These are phyloP conservation scores for Hucho hucho DNA, from an alignment of 2,113 vertebrate genomes.

Conservation along the genomic window DNA sequence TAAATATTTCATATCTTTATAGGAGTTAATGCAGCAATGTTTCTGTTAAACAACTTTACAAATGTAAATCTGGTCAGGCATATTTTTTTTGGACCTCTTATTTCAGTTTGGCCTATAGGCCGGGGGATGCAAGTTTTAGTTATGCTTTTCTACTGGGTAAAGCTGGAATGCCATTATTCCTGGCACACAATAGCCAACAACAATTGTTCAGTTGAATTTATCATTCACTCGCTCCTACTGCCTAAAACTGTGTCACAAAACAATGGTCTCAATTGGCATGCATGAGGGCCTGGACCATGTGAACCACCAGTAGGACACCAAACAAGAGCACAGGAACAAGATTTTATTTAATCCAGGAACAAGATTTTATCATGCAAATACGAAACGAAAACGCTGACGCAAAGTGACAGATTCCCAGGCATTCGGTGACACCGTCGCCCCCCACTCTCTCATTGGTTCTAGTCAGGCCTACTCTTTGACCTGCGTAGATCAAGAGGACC, in stretches of 20 bases:
- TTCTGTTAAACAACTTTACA: too few species aligned
- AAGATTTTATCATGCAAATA: background rate
- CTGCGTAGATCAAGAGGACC: constrained; percentile 51
- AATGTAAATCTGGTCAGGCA: too few species aligned
- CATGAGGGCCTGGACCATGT: constrained; percentile 9
- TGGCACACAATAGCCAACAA: background rate
- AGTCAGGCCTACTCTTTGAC: constrained; percentile 60
- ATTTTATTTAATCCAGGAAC: too few species aligned
- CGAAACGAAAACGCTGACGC: constrained; percentile 63
- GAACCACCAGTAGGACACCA: too few species aligned
- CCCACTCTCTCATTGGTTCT: constrained; percentile 44
- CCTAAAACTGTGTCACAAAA: constrained; percentile 39
- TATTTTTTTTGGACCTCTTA: too few species aligned
- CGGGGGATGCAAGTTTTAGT: too few species aligned
- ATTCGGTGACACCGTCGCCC: constrained; percentile 63
- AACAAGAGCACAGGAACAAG: too few species aligned
- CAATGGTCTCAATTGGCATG: constrained; percentile 35
- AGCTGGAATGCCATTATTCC: too few species aligned
- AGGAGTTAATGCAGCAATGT: too few species aligned
- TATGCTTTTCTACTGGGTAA: too few species aligned
- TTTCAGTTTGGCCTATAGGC: too few species aligned
- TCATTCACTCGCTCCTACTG: constrained; percentile 33
- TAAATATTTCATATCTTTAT: too few species aligned
- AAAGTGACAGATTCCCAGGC: constrained; percentile 76
- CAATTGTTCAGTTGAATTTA: constrained; percentile 37